Evolutionary conservation across 2,797 vertebrate genomes (phyloP).

Genomic region (Crenichthys baileyi): DNA sequence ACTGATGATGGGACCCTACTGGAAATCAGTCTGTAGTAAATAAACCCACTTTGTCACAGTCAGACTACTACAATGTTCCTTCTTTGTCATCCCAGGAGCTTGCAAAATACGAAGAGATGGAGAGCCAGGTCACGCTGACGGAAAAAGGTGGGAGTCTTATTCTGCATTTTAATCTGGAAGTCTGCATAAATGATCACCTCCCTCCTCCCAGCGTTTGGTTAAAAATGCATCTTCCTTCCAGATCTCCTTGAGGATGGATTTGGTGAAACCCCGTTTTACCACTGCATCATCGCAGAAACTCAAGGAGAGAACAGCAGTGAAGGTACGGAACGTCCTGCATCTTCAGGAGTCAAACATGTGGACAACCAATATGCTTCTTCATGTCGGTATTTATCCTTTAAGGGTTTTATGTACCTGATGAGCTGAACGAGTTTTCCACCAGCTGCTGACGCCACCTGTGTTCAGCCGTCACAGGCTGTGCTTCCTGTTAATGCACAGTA

Average conservation of each 20-base stretch:
- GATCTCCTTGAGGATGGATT: slow-evolving; percentile 86
- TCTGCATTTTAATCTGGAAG: fast-evolving
- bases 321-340: slow-evolving; percentile 36
- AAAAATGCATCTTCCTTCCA: slow-evolving; percentile 22
- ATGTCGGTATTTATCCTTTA: no score
- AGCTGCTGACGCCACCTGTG: background rate
- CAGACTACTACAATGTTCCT: background rate
- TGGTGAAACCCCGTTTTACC: slow-evolving; percentile 84
- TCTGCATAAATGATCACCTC: background rate
- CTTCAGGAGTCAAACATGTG: no score
- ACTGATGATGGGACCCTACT: background rate
- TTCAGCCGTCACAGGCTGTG: background rate
- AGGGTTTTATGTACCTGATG: background rate
- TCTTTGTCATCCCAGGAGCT: slow-evolving; percentile 73
- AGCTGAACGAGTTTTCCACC: background rate
- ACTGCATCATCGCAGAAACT: slow-evolving; percentile 78
- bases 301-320: slow-evolving; percentile 58
- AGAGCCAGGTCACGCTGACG: slow-evolving; percentile 81
- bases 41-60: background rate
- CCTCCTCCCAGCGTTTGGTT: background rate
- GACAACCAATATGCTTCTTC: no score
- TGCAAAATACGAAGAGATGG: slow-evolving; percentile 83
- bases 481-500: background rate
- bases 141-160: slow-evolving; percentile 69
- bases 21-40: no score